Evolutionary conservation across 2,113 vertebrate genomes (phyloP).

Genomic region (Tachysurus vachellii): DNA sequence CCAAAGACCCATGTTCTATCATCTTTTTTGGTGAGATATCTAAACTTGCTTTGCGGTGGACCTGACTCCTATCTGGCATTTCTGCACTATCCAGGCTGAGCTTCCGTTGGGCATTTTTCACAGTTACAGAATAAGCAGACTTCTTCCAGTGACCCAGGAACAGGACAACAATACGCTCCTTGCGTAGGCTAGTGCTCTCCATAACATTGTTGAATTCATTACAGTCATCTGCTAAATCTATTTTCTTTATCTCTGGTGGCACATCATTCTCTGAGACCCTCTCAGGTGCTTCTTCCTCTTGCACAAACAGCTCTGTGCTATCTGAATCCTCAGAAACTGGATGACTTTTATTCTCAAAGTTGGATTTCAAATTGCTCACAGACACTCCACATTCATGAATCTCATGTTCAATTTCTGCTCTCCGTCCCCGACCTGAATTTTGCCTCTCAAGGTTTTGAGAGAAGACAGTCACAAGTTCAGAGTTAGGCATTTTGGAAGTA

Average conservation of each 20-base stretch:
- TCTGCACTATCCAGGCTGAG: conserved; percentile 39
- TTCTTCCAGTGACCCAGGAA: conserved; percentile 94
- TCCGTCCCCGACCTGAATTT: conserved; percentile 56
- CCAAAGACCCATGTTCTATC: conserved; percentile 67
- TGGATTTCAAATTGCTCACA: conserved; percentile 80
- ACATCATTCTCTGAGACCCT: conserved; percentile 37
- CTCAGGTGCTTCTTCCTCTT: conserved; percentile 8
- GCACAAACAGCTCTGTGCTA: conserved; percentile 7
- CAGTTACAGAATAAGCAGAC: conserved; percentile 73
- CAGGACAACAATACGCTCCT: conserved; percentile 87
- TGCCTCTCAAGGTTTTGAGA: conserved; percentile 64
- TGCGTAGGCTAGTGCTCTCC: conserved; percentile 80
- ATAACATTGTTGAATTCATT: conserved; percentile 64
- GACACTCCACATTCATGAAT: conserved; percentile 89
- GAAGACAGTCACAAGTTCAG: conserved; percentile 73
- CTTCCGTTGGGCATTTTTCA: conserved; percentile 70
- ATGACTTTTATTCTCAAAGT: conserved; percentile 77
- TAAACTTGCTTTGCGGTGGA: conserved; percentile 41
- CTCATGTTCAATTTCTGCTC: conserved; percentile 79
- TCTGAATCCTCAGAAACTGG: conserved; percentile 47
- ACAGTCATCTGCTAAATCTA: conserved; percentile 75
- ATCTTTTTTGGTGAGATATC: conserved; percentile 61
- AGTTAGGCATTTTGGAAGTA: conserved; percentile 74
- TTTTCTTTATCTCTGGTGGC: conserved; percentile 57
- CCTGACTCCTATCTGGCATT: conserved; percentile 26